phyloP scores from a whole-genome alignment of 2,113 vertebrate species.

The Anarrhichthys ocellatus region DNA sequence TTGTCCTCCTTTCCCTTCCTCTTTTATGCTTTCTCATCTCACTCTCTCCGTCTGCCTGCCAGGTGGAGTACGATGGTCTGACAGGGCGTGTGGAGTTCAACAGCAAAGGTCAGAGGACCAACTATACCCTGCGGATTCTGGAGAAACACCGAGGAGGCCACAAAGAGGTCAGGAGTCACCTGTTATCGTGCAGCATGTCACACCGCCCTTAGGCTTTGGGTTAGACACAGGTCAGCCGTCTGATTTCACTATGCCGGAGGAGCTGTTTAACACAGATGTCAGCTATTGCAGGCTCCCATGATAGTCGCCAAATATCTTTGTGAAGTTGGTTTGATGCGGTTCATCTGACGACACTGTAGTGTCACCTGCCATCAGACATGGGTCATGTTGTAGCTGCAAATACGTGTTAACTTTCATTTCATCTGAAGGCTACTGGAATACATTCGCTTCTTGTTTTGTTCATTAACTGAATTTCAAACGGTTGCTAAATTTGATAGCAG shows the following conservation, averaged over 20 bases:
- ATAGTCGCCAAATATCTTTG: constrained; percentile 24
- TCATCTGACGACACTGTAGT: constrained; percentile 1
- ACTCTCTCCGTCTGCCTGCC: constrained; percentile 39
- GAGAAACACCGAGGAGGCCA: constrained; percentile 91
- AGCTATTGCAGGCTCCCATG: constrained; percentile 18
- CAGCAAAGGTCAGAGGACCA: constrained; percentile 96
- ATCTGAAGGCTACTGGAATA: constrained; percentile 12
- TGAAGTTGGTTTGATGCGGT: constrained; percentile 14
- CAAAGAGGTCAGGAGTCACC: constrained; percentile 86
- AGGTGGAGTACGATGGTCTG: constrained; percentile 96
- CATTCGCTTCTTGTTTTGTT: background rate
- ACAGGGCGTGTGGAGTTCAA: constrained; percentile 94
- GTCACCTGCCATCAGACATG: constrained; percentile 10
- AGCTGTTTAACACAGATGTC: constrained; percentile 57
- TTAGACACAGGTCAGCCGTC: constrained; percentile 53
- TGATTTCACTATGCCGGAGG: constrained; percentile 39
- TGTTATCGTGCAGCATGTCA: constrained; percentile 52
- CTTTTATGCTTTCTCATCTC: constrained; percentile 17
- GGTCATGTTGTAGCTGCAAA: constrained; percentile 31
- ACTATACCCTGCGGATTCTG: constrained; percentile 92
- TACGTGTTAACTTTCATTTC: constrained; percentile 6
- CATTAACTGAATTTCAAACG: background rate
- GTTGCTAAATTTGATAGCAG: background rate
- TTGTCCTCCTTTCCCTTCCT: constrained; percentile 2
- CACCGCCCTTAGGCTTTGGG: constrained; percentile 40